phyloP scores from a whole-genome alignment of 2,797 vertebrate species.

The Hybognathus amarus region DNA sequence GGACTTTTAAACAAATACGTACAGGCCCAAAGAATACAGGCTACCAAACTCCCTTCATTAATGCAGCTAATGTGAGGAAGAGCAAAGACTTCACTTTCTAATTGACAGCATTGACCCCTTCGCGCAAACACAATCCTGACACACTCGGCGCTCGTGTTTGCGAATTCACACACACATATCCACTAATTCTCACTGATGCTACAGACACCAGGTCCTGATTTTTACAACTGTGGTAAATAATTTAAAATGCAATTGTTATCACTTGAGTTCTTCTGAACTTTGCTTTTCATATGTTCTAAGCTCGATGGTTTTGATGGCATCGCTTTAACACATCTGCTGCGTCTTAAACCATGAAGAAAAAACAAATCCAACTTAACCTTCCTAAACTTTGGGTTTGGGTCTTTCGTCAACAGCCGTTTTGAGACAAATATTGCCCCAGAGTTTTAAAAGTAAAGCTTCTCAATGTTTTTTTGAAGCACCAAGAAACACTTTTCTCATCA shows the following conservation, averaged over 20 bases:
- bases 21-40: conserved; percentile 64
- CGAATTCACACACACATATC: conserved; percentile 52
- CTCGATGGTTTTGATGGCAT: neutral
- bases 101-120: conserved; percentile 62
- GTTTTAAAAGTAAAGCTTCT: neutral
- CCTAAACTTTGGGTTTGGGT: neutral
- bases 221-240: conserved; percentile 28
- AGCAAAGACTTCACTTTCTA: conserved; percentile 55
- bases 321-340: neutral
- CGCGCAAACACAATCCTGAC: conserved; percentile 55
- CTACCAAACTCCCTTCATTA: conserved; percentile 33
- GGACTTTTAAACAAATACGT: conserved; percentile 88
- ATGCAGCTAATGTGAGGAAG: conserved; percentile 48
- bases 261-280: conserved; percentile 26
- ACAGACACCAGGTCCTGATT: conserved; percentile 16
- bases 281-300: neutral
- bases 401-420: neutral
- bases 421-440: neutral
- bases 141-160: conserved; percentile 21
- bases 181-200: conserved; percentile 44
- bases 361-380: neutral
- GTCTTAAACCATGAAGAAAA: neutral
- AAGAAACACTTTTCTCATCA: neutral
- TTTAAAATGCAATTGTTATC: conserved; percentile 27
- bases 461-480: neutral